Base-by-base conservation (phyloP, 2,113 vertebrate species). In the Oreochromis tanganicae region DNA sequence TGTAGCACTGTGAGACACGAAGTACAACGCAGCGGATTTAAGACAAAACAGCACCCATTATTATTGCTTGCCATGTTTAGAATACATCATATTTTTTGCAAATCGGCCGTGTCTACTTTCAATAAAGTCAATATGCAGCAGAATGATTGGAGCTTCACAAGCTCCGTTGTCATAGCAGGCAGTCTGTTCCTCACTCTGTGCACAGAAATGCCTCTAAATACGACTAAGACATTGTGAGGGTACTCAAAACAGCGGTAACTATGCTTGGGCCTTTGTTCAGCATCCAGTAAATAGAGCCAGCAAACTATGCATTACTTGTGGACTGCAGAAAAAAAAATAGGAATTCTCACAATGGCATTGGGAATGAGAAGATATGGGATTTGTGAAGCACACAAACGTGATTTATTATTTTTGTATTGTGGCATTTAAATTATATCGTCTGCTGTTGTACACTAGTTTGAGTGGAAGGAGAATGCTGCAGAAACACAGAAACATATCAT, bases 101-200 rank as follows among this genome's bases (percentile, higher is more conserved):
- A 87, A 93, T 84, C 41, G n/a, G 80, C 46, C 17, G 24, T 61
- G 84, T 86, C 87, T 89, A 54, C 88, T 90, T 92, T 92, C 87
- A 91, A 50, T 82, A 38, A 85, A 82, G 88, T 88, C 89, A 90
- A 93, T 93, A 88, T 94, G 94, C 81, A 66, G 90, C 56, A 17
- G 84, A 36, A 34, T 50, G 93, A 94, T 92, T 91, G 80, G 79
- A 61, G 87, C 83, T 9, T 43, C 56, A 56, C 50, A n/a, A n/a
- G 85, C 55, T 71, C 88, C 81, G 73, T 82, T 83, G 91, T 87
- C 83, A 81, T 46, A 91, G 93, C 90, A 92, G 88, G 71, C 75
- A 54, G 81, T 57, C 29, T 63, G 52, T 46, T 66, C 36, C 79
- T 71, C 21, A 56, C 34, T 36, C 43, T 80, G 52, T 11, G 50